Evolutionary conservation across 2,113 vertebrate species (phyloP).

Genomic region (Rhinoptilus africanus): DNA sequence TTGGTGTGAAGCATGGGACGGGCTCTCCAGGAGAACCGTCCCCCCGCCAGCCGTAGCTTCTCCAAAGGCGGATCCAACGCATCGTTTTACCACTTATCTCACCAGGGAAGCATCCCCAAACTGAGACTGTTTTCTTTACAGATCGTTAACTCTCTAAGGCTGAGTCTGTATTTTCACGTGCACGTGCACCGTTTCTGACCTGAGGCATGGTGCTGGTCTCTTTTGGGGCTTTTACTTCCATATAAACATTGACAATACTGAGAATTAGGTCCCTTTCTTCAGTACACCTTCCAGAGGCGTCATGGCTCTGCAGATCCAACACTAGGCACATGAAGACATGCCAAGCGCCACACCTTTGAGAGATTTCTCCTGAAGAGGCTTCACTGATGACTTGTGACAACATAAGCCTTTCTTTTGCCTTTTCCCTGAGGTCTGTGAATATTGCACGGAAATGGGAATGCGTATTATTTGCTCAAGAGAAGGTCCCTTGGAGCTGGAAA

Average conservation of each 20-base stretch:
- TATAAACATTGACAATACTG: background rate
- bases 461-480: background rate
- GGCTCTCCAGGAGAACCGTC: background rate
- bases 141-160: background rate
- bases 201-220: background rate
- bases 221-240: background rate
- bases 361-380: background rate
- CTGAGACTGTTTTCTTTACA: background rate
- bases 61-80: background rate
- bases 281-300: background rate
- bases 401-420: background rate
- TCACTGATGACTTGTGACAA: background rate
- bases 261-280: background rate
- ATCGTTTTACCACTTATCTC: background rate
- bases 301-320: background rate
- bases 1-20: background rate
- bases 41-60: too few relatives aligned
- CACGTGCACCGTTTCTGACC: background rate
- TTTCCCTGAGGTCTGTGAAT: background rate
- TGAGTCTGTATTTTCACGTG: background rate
- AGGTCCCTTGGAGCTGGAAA: background rate
- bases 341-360: background rate
- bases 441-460: background rate
- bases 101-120: background rate
- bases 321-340: background rate